Percentiles rank a stretch among this genome's conserved stretches.
phyloP scores from a whole-genome alignment of 2,797 vertebrate species.

The Natrix natrix region DNA sequence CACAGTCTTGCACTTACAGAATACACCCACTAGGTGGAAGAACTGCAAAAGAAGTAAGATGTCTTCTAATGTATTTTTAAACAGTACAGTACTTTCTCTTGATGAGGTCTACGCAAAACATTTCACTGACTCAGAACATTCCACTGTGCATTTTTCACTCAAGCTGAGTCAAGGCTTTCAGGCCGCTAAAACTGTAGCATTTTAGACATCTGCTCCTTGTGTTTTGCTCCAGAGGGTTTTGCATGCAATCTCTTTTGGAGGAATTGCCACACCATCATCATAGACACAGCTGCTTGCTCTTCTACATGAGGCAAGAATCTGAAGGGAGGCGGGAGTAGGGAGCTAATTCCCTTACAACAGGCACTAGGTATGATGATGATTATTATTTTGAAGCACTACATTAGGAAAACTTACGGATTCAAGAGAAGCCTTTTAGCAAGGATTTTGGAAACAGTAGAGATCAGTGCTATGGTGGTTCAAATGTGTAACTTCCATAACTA shows the following conservation, averaged over 20 bases:
- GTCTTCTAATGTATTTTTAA: background rate
- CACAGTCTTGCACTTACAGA: conserved; percentile 36
- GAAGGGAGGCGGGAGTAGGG: accelerated
- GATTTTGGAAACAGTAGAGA: conserved; percentile 39
- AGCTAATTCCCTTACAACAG: conserved; percentile 17
- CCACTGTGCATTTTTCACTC: conserved; percentile 41
- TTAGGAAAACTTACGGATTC: background rate
- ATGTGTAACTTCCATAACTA: conserved; percentile 51
- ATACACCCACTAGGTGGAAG: conserved; percentile 54
- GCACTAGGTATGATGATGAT: background rate
- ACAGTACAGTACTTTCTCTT: background rate
- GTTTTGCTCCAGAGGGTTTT: background rate
- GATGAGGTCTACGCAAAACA: background rate
- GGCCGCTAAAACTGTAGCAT: conserved; percentile 34
- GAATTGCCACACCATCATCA: background rate
- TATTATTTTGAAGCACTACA: conserved; percentile 31
- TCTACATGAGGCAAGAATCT: background rate
- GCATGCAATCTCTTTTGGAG: background rate
- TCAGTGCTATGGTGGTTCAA: conserved; percentile 34
- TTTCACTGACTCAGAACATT: conserved; percentile 33
- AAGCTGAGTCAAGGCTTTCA: conserved; percentile 38
- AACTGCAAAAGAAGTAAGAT: conserved; percentile 49
- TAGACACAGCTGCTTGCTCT: accelerated
- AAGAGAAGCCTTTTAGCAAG: conserved; percentile 30
- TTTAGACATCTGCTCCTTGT: conserved; percentile 38